A percentile compares a stretch with the other conserved stretches of the same genome.
Conservation (phyloP, 2,797 vertebrate genomes). For the Rhinoraja longicauda region DNA sequence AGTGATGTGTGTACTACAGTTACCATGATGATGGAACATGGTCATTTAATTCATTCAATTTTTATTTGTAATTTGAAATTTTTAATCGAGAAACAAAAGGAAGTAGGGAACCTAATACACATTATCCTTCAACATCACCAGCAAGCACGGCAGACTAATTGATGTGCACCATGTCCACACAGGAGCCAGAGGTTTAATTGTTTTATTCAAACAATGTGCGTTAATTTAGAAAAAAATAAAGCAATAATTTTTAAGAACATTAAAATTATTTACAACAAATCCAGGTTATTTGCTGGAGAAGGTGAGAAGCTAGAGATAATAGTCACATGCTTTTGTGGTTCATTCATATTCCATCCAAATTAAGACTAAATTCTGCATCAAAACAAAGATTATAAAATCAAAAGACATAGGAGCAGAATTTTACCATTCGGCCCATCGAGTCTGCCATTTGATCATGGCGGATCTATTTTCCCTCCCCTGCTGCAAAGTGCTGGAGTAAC, state of each 20-base stretch:
- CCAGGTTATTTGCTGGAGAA: background rate
- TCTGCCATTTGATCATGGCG: too few relatives aligned
- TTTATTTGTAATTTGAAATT: background rate
- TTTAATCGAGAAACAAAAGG: background rate
- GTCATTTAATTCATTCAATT: background rate
- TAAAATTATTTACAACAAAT: constrained; percentile 14
- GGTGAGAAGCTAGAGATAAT: background rate
- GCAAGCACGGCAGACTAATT: background rate
- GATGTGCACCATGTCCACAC: background rate
- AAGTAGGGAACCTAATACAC: background rate
- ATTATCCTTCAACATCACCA: background rate
- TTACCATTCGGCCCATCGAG: too few relatives aligned
- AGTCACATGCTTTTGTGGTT: background rate
- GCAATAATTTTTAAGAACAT: background rate
- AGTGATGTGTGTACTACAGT: background rate
- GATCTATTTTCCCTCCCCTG: too few relatives aligned
- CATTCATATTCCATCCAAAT: background rate
- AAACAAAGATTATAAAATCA: too few relatives aligned
- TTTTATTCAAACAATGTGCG: background rate
- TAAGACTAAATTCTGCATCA: background rate
- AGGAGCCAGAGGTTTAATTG: background rate
- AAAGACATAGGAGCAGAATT: too few relatives aligned
- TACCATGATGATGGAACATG: background rate
- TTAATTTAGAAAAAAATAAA: too few relatives aligned
- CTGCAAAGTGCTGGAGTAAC: too few relatives aligned